These are phyloP conservation scores for Drosophila pruinosa DNA, from an alignment of 1,140 invertebrate genomes.

Conservation along the genomic window DNA sequence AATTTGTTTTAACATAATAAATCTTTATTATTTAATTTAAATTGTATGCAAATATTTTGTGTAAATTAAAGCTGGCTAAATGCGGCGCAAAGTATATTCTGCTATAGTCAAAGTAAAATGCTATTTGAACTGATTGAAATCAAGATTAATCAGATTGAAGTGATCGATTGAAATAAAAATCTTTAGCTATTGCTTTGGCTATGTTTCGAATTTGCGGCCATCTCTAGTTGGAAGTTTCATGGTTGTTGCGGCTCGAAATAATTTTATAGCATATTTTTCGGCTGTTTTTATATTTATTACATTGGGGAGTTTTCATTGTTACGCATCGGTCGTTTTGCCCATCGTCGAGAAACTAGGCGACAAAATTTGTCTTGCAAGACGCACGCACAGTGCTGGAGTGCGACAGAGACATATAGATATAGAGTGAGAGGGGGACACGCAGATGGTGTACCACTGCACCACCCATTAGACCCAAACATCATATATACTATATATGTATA, in stretches of 20 bases:
- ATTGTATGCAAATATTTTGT: no score
- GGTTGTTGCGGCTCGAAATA: conserved; percentile 53
- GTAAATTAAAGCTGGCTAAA: no score
- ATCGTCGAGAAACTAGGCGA: conserved; percentile 44
- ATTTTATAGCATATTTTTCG: conserved; percentile 82
- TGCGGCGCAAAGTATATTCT: no score
- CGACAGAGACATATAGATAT: not conserved
- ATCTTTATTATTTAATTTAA: no score
- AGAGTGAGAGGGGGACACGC: not conserved
- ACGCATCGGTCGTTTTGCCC: conserved; percentile 76
- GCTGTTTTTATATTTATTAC: conserved; percentile 83
- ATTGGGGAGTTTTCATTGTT: conserved; percentile 79
- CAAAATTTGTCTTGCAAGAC: conserved; percentile 42
- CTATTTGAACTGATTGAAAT: no score
- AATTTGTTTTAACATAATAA: no score
- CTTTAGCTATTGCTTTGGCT: not conserved
- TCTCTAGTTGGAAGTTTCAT: conserved; percentile 26
- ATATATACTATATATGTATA: not conserved
- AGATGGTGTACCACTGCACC: not conserved
- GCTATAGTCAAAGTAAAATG: no score
- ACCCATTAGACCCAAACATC: conserved; percentile 1
- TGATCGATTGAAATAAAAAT: no score
- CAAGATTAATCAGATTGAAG: no score
- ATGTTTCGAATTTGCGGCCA: not conserved
- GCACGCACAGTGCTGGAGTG: not conserved